phyloP scores from a whole-genome alignment of 1,140 invertebrate genomes.

The Littorina saxatilis region DNA sequence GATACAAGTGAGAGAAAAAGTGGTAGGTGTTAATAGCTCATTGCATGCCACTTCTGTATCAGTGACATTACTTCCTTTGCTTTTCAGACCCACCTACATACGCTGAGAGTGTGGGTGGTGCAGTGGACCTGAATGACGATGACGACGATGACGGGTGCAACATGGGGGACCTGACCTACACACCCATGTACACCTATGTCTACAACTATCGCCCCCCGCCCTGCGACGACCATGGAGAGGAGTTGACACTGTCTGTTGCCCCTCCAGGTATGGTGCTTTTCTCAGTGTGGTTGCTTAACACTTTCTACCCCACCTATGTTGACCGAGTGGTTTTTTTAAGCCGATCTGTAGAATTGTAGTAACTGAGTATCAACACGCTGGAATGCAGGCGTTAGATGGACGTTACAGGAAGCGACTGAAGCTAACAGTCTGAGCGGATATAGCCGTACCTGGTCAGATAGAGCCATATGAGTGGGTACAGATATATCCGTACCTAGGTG shows the following conservation, averaged over 20 bases:
- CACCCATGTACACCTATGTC: constrained; percentile 77
- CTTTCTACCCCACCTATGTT: no score
- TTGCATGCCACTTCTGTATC: no score
- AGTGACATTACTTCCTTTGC: no score
- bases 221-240: background rate
- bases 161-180: constrained; percentile 74
- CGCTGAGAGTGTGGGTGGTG: constrained; percentile 76
- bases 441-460: no score
- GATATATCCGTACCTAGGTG: background rate
- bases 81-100: constrained; percentile 78
- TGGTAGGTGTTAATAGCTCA: no score
- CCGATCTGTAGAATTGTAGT: background rate
- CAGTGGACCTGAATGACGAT: constrained; percentile 75
- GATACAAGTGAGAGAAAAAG: no score
- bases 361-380: background rate
- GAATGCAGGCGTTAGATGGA: no score
- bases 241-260: constrained; percentile 3
- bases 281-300: background rate
- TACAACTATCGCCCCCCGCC: constrained; percentile 76
- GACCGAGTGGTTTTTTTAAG: background rate
- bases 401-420: no score
- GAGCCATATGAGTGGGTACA: no score
- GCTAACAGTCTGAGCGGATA: no score
- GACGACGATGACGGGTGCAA: constrained; percentile 68
- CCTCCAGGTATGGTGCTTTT: constrained; percentile 13